Base-by-base conservation (phyloP, 2,113 vertebrate genomes). In the Dromas ardeola region DNA sequence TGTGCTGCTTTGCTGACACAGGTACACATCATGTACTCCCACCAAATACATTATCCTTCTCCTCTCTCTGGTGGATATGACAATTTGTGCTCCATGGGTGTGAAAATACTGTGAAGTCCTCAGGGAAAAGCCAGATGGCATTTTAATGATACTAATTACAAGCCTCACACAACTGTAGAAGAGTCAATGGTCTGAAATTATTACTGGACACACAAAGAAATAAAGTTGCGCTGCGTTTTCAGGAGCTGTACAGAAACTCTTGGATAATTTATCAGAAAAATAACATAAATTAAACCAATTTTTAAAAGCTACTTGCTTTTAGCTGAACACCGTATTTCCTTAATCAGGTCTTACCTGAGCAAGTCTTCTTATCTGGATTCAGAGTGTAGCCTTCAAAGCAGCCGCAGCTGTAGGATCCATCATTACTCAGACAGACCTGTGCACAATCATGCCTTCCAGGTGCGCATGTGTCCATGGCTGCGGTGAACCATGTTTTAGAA, bases 341-440 rank as follows among this genome's bases (percentile, higher is more conserved):
- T 74, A 32, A 50, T 58, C 47, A 45, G 36, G 11, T 84, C 52
- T 86, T 79, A 95, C 89, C 83, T 76, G 98, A 98, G 90, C 99
- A 99, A 3, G 99, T 99, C 97, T 96, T 99, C 98, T 98, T 97
- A 97, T 99, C 99, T 47, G 96, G 88, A 72, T 99, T 99, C 97
- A 99, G 95, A 88, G 95, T 95, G 96, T 98, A 99, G 59, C 99
- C 98, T 5, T 96, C 96, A 50, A 96, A 98, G 90, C 99, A 99
- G 88, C 97, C 98, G 76, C 99, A 99, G 98, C 98, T 98, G 98
- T 98, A 99, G 79, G 99, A 98, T 11, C 93, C 94, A 23, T 93
- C 95, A 5, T 96, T 98, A 52, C 97, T 98, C 96, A 99, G 97
- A 71, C 99, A 99, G 58, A 99, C 87, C 55, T 99, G 99, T 47